Base-by-base conservation (phyloP, 2,888 invertebrate species). In the Amiota communis region DNA sequence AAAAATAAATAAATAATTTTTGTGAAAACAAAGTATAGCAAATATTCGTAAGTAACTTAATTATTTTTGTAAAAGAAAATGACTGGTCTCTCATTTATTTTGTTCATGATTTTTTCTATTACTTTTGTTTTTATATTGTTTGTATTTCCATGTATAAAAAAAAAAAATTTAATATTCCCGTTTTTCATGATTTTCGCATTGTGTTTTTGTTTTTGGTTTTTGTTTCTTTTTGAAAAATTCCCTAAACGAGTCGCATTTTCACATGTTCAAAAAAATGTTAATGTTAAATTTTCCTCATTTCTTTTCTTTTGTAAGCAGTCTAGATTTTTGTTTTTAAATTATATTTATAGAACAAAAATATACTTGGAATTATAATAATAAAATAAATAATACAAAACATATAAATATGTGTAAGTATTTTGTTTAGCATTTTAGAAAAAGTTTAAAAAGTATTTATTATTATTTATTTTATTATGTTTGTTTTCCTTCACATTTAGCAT, bases 211-310 rank as follows among this genome's bases (percentile, higher is more conserved):
- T 61, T 15, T 48, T 47, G 23, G 63, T 63, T 47, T 13, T 67
- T 20, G 64, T 67, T 67, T 61, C 23, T 20, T 67, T 67, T 76
- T 76, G 76, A 77, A 88, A 87, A 87, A 87, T 88, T 88, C 89
- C 88, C 88, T 89, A 88, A 88, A 87, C 86, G 88, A 87, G 88
- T 88, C 89, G 79, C 84, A 81, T 82, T 81, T 84, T 84, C 82
- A 83, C 80, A 82, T 84, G 67, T 80, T 72, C 57, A 53, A 72
- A 68, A 68, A 70, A 36, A 36, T 36, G 36, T 36, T 36, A 36
- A 36, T 36, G 36, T 36, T 6, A 36, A 57, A 61, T 49, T 70
- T 70, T 53, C 72, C 70, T 73, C 71, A 65, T 72, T 76, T 65
- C 53, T 69, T 77, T 72, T 70, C 64, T 71, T 67, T 75, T 73